Base-by-base conservation (phyloP, 2,888 invertebrate species). In the Tetanocera ferruginea region DNA sequence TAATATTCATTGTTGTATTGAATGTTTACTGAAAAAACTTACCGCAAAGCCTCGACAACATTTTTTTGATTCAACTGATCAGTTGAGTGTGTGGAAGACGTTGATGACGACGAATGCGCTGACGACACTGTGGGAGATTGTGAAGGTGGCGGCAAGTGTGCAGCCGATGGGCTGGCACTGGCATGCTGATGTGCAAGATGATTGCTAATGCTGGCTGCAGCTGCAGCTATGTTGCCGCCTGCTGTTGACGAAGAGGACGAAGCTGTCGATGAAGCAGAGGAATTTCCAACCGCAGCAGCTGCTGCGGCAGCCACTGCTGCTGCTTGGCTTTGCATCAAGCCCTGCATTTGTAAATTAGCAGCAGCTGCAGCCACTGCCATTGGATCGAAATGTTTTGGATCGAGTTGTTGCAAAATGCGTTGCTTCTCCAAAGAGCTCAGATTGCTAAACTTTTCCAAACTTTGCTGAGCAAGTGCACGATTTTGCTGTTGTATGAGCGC, bases 401-500 rank as follows among this genome's bases (percentile, higher is more conserved):
- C 89, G 5, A 90, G 88, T 64, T 93, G 92, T 43, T 92, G 91
- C 66, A 91, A 90, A 55, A 91, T 88, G 34, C 92, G 88, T 81
- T 92, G 92, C 82, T 92, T 92, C 83, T 92, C 92, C 81, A 92
- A 86, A 71, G 91, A 90, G 3, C 89, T 88, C 49, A 92, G 89
- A 77, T 85, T 90, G 57, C 90, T 90, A 82, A 93, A 92, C 87
- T 94, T 94, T 85, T 94, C 94, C 70, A 93, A 89, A 69, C 92
- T 91, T 90, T 92, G 91, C 86, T 92, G 92, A 6, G 92, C 92
- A 57, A 92, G 91, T 43, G 90, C 92, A 23, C 92, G 89, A 85
- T 91, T 93, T 86, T 94, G 94, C 82, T 94, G 94, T 83, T 94
- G 94, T 78, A 94, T 91, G 66, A 94, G 86, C 9, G 91, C 91